Evolutionary conservation across 2,113 vertebrate genomes (phyloP).

Genomic region (Genyomyrus donnyi): DNA sequence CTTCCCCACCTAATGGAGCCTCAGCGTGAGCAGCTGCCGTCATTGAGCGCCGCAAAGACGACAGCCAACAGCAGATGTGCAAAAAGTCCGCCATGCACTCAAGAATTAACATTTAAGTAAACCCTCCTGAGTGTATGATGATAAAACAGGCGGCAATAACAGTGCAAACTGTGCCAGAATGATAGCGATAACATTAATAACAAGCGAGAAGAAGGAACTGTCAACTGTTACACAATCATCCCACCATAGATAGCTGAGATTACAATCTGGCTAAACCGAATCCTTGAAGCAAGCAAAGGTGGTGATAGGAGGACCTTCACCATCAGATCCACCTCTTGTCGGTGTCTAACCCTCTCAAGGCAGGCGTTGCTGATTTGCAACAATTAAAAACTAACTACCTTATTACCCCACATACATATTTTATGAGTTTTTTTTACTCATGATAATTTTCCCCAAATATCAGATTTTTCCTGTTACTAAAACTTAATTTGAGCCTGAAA

Average conservation of each 20-base stretch:
- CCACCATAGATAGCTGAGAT: conserved; percentile 19
- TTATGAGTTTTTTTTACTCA: too few species aligned
- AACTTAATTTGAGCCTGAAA: too few species aligned
- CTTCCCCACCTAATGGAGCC: not conserved
- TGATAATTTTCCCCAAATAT: too few species aligned
- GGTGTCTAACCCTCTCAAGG: not conserved
- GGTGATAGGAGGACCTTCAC: not conserved
- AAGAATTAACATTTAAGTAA: not conserved
- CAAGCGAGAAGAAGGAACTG: conserved; percentile 1
- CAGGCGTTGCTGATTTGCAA: too few species aligned
- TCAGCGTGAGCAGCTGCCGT: not conserved
- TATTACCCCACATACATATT: too few species aligned
- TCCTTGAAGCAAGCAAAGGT: not conserved
- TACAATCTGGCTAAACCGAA: conserved; percentile 21
- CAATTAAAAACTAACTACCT: too few species aligned
- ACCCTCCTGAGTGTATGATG: not conserved
- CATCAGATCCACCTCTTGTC: not conserved
- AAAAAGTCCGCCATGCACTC: not conserved
- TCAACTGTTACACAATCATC: conserved; percentile 3
- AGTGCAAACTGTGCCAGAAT: conserved; percentile 22
- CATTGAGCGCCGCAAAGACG: not conserved
- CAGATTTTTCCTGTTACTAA: too few species aligned
- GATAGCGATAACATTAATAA: conserved; percentile 26
- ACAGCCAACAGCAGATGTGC: not conserved
- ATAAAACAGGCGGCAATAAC: not conserved